Base-by-base conservation (phyloP, 2,797 vertebrate species). In the Okamejei kenojei region DNA sequence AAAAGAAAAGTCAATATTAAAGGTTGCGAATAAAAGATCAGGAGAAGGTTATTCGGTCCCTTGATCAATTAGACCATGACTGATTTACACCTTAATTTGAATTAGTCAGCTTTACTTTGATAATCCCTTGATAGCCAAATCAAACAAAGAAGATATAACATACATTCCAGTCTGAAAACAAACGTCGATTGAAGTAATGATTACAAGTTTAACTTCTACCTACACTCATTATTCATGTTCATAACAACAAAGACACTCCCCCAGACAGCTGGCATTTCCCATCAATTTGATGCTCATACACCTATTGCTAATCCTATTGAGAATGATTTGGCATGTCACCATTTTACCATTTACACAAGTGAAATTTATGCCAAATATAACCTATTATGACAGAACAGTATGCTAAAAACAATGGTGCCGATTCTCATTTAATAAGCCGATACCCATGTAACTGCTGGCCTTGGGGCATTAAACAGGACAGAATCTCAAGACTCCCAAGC, bases 311-410 rank as follows among this genome's bases (percentile, higher is more conserved):
- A 32, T n/a, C n/a, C n/a, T n/a, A n/a, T 32, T 35, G 26, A 6
- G 10, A 86, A 63, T 63, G 29, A 9, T n/a, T 86, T 86, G 17
- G 58, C 58, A 63, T 63, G 23, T 17, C 29, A 68, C 63, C 61
- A 29, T 29, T n/a, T 61, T 19, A 17, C 11, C 7, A 21, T 7
- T 88, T 32, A 68, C 0, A 3, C 38, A 35, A 35, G 8, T 23
- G 78, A 38, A 79, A 8, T 0, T 21, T 35, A 32, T 88, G 63
- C 17, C 17, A 61, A 88, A 15, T 1, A 65, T 32, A n/a, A n/a
- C n/a, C 81, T 61, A n/a, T 32, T 15, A 86, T 63, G 61, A 63
- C 84, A 88, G 84, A 65, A 65, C 84, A 88, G 84, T 32, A 32
- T 68, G n/a, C n/a, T 68, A 63, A 65, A 35, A 61, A 68, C 7